Conservation (phyloP, 1,140 invertebrate genomes). For the Lordiphosa mommai region DNA sequence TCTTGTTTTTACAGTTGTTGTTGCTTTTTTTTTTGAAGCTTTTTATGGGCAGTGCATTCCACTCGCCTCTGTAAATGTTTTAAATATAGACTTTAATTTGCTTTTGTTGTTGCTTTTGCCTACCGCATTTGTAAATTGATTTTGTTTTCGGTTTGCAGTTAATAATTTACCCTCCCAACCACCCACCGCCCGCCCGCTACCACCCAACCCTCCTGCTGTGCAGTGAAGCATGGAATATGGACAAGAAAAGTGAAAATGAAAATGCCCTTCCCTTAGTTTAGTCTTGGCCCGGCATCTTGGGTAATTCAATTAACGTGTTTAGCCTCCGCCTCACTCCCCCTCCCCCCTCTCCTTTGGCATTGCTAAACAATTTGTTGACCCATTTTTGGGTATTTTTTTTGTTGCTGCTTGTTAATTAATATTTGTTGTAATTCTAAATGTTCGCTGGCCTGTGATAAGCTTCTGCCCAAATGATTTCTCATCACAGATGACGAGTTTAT, state of each 20-base stretch:
- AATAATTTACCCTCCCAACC: conserved; percentile 21
- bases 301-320: conserved; percentile 59
- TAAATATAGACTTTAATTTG: conserved; percentile 64
- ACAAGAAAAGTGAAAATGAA: conserved; percentile 39
- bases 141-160: conserved; percentile 23
- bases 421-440: conserved; percentile 42
- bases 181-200: too few relatives aligned
- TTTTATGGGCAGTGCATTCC: conserved; percentile 60
- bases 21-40: conserved; percentile 58
- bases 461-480: background rate
- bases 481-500: conserved; percentile 26
- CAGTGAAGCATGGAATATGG: conserved; percentile 23
- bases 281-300: conserved; percentile 26
- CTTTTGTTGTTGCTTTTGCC: conserved; percentile 18
- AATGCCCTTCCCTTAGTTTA: conserved; percentile 4
- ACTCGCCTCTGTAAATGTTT: conserved; percentile 34
- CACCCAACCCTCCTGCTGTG: background rate
- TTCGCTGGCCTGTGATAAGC: conserved; percentile 27
- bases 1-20: conserved; percentile 55
- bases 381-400: conserved; percentile 26
- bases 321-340: conserved; percentile 10
- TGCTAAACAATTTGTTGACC: conserved; percentile 31
- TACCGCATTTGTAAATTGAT: conserved; percentile 55
- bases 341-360: background rate
- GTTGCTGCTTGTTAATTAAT: conserved; percentile 54